Conservation (phyloP, 2,797 vertebrate genomes). For the Picus viridis region DNA sequence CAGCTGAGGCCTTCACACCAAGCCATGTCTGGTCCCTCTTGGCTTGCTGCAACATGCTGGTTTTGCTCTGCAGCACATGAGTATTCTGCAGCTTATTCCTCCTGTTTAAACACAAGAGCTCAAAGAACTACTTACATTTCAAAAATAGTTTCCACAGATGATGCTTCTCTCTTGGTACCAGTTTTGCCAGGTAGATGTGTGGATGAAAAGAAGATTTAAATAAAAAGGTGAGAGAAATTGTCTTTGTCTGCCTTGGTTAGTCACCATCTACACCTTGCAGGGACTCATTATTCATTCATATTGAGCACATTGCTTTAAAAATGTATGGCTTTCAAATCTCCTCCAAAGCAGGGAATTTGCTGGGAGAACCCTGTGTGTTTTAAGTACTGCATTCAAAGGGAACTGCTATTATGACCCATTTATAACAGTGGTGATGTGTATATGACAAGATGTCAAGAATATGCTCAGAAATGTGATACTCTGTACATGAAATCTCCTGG, state of each 20-base stretch:
- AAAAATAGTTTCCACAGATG: background rate
- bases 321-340: background rate
- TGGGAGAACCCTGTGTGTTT: conserved; percentile 4
- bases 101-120: background rate
- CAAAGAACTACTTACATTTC: background rate
- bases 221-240: background rate
- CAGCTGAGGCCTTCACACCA: background rate
- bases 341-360: background rate
- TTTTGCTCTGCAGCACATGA: background rate
- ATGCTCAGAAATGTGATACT: conserved; percentile 63
- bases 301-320: conserved; percentile 13
- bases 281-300: background rate
- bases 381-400: background rate
- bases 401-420: conserved; percentile 28
- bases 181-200: background rate
- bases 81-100: background rate
- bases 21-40: background rate
- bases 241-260: background rate
- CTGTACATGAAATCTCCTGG: conserved; percentile 18
- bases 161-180: background rate
- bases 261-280: background rate
- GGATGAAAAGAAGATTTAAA: background rate
- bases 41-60: background rate
- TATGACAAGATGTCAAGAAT: conserved; percentile 52
- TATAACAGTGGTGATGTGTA: conserved; percentile 51